Percentiles rank a stretch among this genome's conserved stretches.
Evolutionary conservation across 2,113 vertebrate genomes (phyloP).

Genomic region (Siniperca knerii): DNA sequence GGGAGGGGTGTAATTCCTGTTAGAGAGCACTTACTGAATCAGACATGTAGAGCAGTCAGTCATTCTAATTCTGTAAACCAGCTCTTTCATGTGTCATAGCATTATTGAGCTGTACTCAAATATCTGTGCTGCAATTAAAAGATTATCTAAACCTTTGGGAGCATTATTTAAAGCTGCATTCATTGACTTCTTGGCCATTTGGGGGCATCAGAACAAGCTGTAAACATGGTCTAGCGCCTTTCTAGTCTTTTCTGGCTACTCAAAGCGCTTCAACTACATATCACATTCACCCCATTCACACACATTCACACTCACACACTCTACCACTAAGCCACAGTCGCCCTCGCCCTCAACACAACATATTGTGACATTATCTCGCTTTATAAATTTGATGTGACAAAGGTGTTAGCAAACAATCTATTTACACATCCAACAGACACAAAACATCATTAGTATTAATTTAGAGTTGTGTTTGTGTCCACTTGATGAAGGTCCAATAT

Average conservation of each 20-base stretch:
- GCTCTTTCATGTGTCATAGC: not conserved
- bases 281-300: too few species aligned
- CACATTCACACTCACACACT: too few species aligned
- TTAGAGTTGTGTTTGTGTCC: too few species aligned
- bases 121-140: not conserved
- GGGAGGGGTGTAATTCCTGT: conserved; percentile 4
- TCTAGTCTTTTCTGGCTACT: too few species aligned
- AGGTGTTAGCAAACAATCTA: not conserved
- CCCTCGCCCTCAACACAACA: not conserved
- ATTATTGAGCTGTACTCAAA: not conserved
- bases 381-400: not conserved
- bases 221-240: not conserved
- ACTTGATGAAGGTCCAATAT: too few species aligned
- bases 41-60: not conserved
- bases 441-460: too few species aligned
- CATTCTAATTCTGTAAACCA: conserved; percentile 1
- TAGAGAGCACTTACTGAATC: not conserved
- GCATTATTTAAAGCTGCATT: not conserved
- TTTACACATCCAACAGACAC: not conserved
- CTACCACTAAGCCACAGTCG: too few species aligned
- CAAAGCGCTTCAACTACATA: too few species aligned
- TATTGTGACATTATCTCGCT: not conserved
- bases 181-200: not conserved
- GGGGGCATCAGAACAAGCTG: not conserved
- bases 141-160: not conserved